Evolutionary conservation across 1,140 invertebrate genomes (phyloP).

Genomic region (Sinonovacula constricta): DNA sequence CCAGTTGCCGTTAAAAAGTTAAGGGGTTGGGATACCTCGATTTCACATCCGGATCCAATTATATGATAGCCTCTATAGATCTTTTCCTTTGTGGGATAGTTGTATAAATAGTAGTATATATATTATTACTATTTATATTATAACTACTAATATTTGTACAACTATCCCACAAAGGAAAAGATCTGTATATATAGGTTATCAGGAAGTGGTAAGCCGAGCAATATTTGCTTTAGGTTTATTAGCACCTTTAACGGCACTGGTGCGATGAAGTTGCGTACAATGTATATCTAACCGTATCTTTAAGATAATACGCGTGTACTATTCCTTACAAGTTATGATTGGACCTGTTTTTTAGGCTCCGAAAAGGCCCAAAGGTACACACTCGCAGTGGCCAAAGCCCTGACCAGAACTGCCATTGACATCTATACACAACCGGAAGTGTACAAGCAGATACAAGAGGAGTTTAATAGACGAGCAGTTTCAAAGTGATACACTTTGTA

Average conservation of each 20-base stretch:
- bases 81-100: not conserved
- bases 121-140: too few species aligned
- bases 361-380: slow-evolving; percentile 65
- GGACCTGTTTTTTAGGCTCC: slow-evolving; percentile 16
- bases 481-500: too few species aligned
- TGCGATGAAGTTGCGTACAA: not conserved
- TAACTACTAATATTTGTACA: too few species aligned
- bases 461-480: too few species aligned
- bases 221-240: not conserved
- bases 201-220: not conserved
- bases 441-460: slow-evolving; percentile 43
- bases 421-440: slow-evolving; percentile 47
- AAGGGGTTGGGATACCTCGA: too few species aligned
- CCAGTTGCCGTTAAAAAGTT: too few species aligned
- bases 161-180: not conserved
- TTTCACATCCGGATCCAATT: too few species aligned
- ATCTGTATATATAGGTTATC: not conserved
- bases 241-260: not conserved
- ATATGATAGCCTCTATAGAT: too few species aligned
- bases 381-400: slow-evolving; percentile 63
- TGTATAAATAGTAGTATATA: too few species aligned
- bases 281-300: not conserved
- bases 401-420: slow-evolving; percentile 69
- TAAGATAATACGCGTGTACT: not conserved
- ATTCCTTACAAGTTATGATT: not conserved